Percentiles rank a stretch among this genome's conserved stretches.
phyloP scores from a whole-genome alignment of 2,888 invertebrate genomes.

The Cepaea hortensis region DNA sequence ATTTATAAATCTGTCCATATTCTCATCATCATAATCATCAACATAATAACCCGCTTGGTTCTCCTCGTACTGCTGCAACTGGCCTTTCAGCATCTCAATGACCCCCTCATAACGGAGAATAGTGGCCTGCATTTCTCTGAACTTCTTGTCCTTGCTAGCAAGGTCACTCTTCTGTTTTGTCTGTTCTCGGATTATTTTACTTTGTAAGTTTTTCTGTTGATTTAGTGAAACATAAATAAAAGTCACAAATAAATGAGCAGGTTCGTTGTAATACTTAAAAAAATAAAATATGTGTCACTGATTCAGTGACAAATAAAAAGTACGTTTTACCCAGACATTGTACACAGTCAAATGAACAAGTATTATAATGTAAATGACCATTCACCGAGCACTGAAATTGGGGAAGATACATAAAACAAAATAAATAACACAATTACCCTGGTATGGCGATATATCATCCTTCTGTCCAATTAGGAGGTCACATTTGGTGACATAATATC shows the following conservation, averaged over 20 bases:
- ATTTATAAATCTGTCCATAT: conserved; percentile 57
- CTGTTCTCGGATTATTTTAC: conserved; percentile 63
- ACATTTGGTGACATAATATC: too few relatives aligned
- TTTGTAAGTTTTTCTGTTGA: conserved; percentile 68
- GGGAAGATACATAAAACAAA: too few relatives aligned
- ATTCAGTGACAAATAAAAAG: too few relatives aligned
- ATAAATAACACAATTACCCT: too few relatives aligned
- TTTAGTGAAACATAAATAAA: not conserved
- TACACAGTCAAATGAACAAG: too few relatives aligned
- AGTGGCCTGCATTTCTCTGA: conserved; percentile 67
- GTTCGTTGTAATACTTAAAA: too few relatives aligned
- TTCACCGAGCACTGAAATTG: too few relatives aligned
- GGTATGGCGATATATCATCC: too few relatives aligned
- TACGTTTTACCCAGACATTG: too few relatives aligned
- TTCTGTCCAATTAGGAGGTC: too few relatives aligned
- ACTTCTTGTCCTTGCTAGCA: conserved; percentile 62
- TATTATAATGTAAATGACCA: too few relatives aligned
- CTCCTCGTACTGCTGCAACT: conserved; percentile 67
- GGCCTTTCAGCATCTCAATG: conserved; percentile 71
- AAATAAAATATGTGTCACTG: not conserved
- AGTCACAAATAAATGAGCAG: too few relatives aligned
- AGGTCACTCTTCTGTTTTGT: conserved; percentile 63
- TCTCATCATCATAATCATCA: conserved; percentile 54
- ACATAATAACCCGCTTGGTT: conserved; percentile 49
- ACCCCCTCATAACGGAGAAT: conserved; percentile 72